phyloP scores from a whole-genome alignment of 2,797 vertebrate species.

The Pseudomugil tenellus region DNA sequence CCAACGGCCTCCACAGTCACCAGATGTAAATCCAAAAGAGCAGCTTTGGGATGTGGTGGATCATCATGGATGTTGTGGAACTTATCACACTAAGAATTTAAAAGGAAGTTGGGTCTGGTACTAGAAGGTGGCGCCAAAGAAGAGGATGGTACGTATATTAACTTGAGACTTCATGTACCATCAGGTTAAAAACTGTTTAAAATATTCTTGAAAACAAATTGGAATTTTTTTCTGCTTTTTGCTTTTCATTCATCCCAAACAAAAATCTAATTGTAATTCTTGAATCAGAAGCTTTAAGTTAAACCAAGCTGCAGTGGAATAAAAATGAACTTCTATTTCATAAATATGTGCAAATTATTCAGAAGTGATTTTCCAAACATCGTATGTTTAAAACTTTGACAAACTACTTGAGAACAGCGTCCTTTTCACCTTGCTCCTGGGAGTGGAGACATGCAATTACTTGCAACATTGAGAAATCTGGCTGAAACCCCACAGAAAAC shows the following conservation, averaged over 20 bases:
- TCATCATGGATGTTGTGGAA: no score
- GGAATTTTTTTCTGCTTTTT: no score
- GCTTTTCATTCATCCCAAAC: no score
- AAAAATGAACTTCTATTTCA: conserved; percentile 12
- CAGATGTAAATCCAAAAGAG: no score
- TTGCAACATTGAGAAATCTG: conserved; percentile 60
- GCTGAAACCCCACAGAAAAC: conserved; percentile 31
- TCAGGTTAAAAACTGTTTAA: neutral
- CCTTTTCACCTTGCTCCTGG: conserved; percentile 42
- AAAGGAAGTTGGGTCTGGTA: no score
- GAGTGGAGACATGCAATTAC: conserved; percentile 51
- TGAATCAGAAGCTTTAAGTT: conserved; percentile 7
- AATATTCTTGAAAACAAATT: neutral
- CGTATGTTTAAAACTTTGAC: conserved; percentile 19
- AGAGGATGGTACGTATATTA: neutral
- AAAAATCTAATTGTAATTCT: neutral
- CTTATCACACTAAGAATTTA: no score
- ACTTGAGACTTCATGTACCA: neutral
- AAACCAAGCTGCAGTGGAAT: neutral
- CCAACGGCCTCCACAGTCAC: no score
- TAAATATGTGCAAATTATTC: conserved; percentile 31
- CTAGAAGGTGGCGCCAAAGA: no score
- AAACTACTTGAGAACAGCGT: conserved; percentile 17
- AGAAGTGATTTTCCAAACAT: conserved; percentile 32
- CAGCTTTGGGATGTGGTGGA: neutral